phyloP scores from a whole-genome alignment of 2,888 invertebrate species.

The Polylopha cassiicola region DNA sequence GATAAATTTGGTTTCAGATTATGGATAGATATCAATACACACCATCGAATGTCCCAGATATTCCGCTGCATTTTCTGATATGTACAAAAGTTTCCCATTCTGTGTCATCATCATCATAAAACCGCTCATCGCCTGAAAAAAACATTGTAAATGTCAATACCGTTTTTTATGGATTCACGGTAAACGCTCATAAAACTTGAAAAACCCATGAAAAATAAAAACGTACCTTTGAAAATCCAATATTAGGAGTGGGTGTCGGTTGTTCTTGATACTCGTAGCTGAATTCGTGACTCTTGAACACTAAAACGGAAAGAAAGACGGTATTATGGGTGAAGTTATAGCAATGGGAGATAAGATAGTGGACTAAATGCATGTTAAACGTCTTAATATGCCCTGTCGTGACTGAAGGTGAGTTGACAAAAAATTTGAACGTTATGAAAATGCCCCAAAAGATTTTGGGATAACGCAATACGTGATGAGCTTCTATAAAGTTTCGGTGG shows the following conservation, averaged over 20 bases:
- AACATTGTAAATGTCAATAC: slow-evolving; percentile 45
- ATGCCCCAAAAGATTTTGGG: slow-evolving; percentile 51
- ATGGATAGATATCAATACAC: slow-evolving; percentile 26
- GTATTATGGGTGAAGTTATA: slow-evolving; percentile 72
- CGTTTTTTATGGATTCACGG: slow-evolving; percentile 41
- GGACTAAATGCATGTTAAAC: slow-evolving; percentile 74
- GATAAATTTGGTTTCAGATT: background rate
- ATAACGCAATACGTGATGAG: slow-evolving; percentile 69
- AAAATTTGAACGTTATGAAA: slow-evolving; percentile 60
- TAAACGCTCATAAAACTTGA: slow-evolving; percentile 49
- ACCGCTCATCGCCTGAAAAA: slow-evolving; percentile 95
- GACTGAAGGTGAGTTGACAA: slow-evolving; percentile 71
- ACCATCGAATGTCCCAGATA: slow-evolving; percentile 99
- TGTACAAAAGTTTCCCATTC: slow-evolving; percentile 97
- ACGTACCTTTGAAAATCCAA: slow-evolving; percentile 93
- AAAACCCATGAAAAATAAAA: slow-evolving; percentile 32
- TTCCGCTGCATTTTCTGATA: slow-evolving; percentile 99
- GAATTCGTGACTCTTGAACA: slow-evolving; percentile 89
- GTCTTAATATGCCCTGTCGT: slow-evolving; percentile 74
- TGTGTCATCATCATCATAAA: slow-evolving; percentile 99
- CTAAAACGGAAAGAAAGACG: slow-evolving; percentile 83
- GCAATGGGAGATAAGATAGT: slow-evolving; percentile 70
- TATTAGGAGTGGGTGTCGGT: slow-evolving; percentile 86
- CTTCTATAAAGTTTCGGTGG: slow-evolving; percentile 58
- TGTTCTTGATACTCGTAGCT: slow-evolving; percentile 81